phyloP scores from a whole-genome alignment of 2,113 vertebrate species.

The Sorex araneus region DNA sequence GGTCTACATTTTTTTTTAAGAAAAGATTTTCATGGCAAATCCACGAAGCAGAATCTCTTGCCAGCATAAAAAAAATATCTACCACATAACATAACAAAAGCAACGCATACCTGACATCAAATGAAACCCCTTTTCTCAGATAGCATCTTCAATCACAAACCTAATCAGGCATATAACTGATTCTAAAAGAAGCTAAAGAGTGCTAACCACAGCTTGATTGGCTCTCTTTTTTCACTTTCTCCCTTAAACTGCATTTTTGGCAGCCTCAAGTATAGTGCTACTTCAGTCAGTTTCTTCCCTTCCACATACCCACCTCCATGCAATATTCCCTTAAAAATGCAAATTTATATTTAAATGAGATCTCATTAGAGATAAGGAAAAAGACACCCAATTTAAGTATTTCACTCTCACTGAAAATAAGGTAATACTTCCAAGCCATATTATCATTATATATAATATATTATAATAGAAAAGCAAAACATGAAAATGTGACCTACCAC shows the following conservation, averaged over 20 bases:
- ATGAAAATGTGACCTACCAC: background rate
- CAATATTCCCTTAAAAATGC: background rate
- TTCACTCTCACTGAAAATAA: background rate
- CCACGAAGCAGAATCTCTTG: slow-evolving; percentile 59
- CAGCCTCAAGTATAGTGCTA: background rate
- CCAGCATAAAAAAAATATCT: slow-evolving; percentile 64
- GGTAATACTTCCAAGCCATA: slow-evolving; percentile 8
- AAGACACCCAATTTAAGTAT: slow-evolving; percentile 2
- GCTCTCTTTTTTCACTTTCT: slow-evolving; percentile 1
- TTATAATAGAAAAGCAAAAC: background rate
- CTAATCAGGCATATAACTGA: slow-evolving; percentile 76
- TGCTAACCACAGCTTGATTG: slow-evolving; percentile 54
- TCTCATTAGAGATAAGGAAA: slow-evolving; percentile 26
- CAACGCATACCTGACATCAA: slow-evolving; percentile 47
- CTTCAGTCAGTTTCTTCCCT: slow-evolving; percentile 18
- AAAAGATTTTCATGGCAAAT: slow-evolving; percentile 67
- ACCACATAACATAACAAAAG: slow-evolving; percentile 68
- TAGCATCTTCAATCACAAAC: slow-evolving; percentile 72
- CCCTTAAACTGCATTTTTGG: slow-evolving; percentile 16
- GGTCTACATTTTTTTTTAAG: slow-evolving; percentile 58
- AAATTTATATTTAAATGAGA: slow-evolving; percentile 30
- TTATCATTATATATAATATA: no score
- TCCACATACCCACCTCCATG: background rate
- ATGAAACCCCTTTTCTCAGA: slow-evolving; percentile 35
- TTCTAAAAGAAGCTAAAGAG: slow-evolving; percentile 53